Base-by-base conservation (phyloP, 2,797 vertebrate genomes). In the Schizopygopsis pylzovi region DNA sequence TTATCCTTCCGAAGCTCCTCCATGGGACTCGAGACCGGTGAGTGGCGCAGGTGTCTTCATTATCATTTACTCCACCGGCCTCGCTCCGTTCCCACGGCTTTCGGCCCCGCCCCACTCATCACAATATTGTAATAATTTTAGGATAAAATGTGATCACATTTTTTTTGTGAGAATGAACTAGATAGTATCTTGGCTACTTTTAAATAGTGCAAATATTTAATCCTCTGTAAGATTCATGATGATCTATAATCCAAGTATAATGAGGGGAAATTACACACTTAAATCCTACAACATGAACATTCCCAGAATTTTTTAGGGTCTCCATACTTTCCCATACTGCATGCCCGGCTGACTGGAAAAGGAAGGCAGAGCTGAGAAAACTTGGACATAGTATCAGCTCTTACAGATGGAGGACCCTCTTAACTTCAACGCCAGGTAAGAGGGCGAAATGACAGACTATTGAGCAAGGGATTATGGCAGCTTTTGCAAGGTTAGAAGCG, bases 401-500 rank as follows among this genome's bases (percentile, higher is more conserved):
- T 71, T 63, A 45, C 67, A 83, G 72, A 45, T 71, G 81, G 78
- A 70, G 81, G 81, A 82, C 79, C 78, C 73, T 54, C 65, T 70
- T 79, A 75, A 71, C 81, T 86, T 56, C 73, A 79, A 85, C 85
- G 85, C 72, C 77, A 88, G 89, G 86, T 70, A 87, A 84, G 65
- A n/a, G 45, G 79, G 81, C 20, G 16, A 82, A 88, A 86, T 85
- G 71, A 88, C 78, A 86, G 88, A 85, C 63, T 78, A 86, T 85
- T 85, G 87, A 89, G 87, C 82, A 65, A 72, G 59, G 88, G 85
- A 86, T 88, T 89, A 91, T 75, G 71, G 79, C 81, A 49, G 54
- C 73, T 81, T 89, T 89, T 87, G 73, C 90, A 88, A 89, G 91
- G 90, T 90, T 87, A 91, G 78, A 87, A 86, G 81, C 76, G 70